Evolutionary conservation across 2,797 vertebrate species (phyloP).

Genomic region (Cryptoprocta ferox): DNA sequence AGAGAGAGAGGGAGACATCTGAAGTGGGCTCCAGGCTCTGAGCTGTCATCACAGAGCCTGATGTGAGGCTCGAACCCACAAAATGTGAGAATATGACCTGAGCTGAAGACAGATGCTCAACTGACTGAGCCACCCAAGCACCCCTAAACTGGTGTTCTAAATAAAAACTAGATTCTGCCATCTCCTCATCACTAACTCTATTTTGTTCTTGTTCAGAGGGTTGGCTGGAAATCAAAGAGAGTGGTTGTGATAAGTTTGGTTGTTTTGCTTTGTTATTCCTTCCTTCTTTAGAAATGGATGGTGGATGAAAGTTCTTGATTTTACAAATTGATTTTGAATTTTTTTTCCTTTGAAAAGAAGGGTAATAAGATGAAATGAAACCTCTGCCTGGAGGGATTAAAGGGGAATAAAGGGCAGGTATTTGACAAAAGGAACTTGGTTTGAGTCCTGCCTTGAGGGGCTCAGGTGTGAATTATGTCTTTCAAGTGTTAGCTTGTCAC

Average conservation of each 20-base stretch:
- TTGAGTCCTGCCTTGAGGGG: slow-evolving; percentile 5
- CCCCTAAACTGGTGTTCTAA: slow-evolving; percentile 29
- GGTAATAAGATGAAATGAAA: slow-evolving; percentile 50
- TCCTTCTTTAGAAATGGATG: slow-evolving; percentile 66
- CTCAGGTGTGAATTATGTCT: slow-evolving; percentile 62
- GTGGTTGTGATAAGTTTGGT: not conserved
- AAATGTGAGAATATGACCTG: too few relatives aligned
- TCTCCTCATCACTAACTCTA: slow-evolving; percentile 34
- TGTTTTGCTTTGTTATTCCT: slow-evolving; percentile 54
- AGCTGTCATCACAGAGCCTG: too few relatives aligned
- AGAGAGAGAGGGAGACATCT: too few relatives aligned
- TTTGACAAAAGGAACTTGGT: slow-evolving; percentile 3
- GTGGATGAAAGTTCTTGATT: slow-evolving; percentile 41
- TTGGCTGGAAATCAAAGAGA: slow-evolving; percentile 63
- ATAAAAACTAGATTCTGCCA: slow-evolving; percentile 57
- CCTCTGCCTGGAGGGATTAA: not conserved
- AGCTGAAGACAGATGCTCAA: too few relatives aligned
- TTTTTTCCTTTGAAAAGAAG: not conserved
- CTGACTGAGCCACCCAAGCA: too few relatives aligned
- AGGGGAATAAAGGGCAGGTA: not conserved
- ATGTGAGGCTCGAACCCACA: too few relatives aligned
- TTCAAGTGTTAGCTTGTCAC: slow-evolving; percentile 63
- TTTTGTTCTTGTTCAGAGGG: slow-evolving; percentile 31
- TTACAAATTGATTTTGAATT: slow-evolving; percentile 47
- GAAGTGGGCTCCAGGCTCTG: too few relatives aligned